These are phyloP conservation scores for Parazoanthus swiftii DNA, from an alignment of 92 coral and sea anemone genomes.

Conservation along the genomic window DNA sequence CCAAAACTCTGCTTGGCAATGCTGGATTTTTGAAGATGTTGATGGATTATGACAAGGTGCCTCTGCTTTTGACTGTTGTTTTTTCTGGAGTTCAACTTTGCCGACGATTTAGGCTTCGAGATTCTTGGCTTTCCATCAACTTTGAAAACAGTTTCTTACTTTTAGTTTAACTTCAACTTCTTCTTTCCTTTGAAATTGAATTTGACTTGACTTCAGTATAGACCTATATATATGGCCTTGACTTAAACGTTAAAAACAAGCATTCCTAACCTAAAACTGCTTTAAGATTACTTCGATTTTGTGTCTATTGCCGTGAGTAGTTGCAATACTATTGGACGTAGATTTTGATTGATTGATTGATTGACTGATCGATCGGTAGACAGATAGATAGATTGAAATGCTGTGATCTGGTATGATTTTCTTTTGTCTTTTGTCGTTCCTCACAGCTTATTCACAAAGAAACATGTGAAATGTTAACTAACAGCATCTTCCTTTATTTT, in stretches of 20 bases:
- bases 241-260: no score
- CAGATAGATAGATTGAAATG: neutral
- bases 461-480: neutral
- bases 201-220: neutral
- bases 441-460: neutral
- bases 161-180: no score
- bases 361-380: no score
- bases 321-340: no score
- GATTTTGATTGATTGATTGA: no score
- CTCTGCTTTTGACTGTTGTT: neutral
- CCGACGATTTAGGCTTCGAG: neutral
- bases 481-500: neutral
- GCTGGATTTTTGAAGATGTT: conserved; percentile 82
- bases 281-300: no score
- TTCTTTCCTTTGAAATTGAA: neutral
- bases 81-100: neutral
- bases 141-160: no score
- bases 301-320: no score
- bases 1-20: conserved; percentile 86
- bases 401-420: neutral
- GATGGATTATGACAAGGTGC: conserved; percentile 94
- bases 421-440: neutral
- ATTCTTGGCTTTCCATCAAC: neutral
- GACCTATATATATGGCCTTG: no score
- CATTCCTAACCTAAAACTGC: no score